Evolutionary conservation across 2,113 vertebrate species (phyloP), one percentile per base, ranked within the genome.

Genomic region (Grammomys dolichurus): DNA sequence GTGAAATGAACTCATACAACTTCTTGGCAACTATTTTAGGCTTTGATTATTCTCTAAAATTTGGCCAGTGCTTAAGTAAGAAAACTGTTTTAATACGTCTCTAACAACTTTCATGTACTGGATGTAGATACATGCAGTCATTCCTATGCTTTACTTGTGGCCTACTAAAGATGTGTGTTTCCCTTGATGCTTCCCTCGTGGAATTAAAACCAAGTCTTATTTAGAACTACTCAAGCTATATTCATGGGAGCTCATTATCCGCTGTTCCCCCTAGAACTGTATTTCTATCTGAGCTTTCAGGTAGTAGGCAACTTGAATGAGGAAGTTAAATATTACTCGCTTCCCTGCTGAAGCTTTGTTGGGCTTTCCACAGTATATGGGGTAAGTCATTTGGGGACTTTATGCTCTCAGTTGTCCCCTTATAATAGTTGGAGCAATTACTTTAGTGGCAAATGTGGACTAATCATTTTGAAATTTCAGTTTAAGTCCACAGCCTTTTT

Each of bases 391-490:
- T 95, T 93, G 65, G 92, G 88, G 60, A 80, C 43, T 90, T 96
- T 46, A 82, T 56, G 46, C 81, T 96, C 80, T 96, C 95, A 86
- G 48, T 92, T 3, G 16, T 93, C 90, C 89, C 93, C 72, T 97
- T 93, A 95, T 86, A 95, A 95, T 92, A 96, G 46, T 93, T 96
- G 72, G 46, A 95, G 70, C 77, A 96, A 96, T 96, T 96, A 95
- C 89, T 96, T 97, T 95, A 96, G 91, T 91, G 73, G 67, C 46
- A 97, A 96, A 95, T 82, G 86, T 73, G 91, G 60, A 95, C 85
- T 96, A 97, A 96, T 97, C 65, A 96, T 92, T 97, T 97, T 96
- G 54, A 97, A 97, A 97, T 95, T 84, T 86, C 81, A 94, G 89
- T 95, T 96, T 97, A 96, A 96, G 40, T 90, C 26, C 28, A 86